Evolutionary conservation across 30 jellyfish, hydroid and myxozoan genomes (phyloP).

Genomic region (Phacellophora camtschatica): DNA sequence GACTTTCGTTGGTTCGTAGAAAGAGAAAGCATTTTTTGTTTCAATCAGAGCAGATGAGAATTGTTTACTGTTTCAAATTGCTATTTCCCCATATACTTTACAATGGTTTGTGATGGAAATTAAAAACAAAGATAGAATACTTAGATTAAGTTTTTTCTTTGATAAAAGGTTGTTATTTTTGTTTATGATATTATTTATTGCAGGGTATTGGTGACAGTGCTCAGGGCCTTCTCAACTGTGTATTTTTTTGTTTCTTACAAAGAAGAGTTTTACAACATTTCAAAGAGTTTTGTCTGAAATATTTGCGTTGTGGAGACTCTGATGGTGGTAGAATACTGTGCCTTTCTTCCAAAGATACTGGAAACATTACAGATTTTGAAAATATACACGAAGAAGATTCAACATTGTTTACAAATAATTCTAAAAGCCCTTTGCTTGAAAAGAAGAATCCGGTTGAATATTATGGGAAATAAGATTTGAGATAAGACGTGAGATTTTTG

Average conservation of each 20-base stretch:
- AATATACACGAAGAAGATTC: background rate
- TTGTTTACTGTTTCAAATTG: too few relatives aligned
- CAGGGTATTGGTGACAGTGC: constrained; percentile 96
- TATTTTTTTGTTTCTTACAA: constrained; percentile 80
- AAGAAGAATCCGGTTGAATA: too few relatives aligned
- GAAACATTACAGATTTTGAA: background rate
- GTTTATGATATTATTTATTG: background rate
- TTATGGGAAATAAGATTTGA: too few relatives aligned
- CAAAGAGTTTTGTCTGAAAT: background rate
- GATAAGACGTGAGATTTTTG: too few relatives aligned
- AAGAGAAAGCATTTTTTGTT: too few relatives aligned
- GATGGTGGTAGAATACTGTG: too few relatives aligned
- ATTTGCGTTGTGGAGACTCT: background rate
- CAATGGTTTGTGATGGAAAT: too few relatives aligned
- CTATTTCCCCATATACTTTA: too few relatives aligned
- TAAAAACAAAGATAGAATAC: too few relatives aligned
- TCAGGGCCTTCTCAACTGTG: constrained; percentile 87
- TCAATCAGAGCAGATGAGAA: too few relatives aligned
- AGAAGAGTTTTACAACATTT: constrained; percentile 65
- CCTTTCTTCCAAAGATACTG: background rate
- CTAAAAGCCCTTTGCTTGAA: background rate
- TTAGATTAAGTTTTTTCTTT: too few relatives aligned
- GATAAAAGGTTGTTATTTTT: background rate
- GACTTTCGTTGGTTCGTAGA: too few relatives aligned
- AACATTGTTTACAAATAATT: background rate